Percentiles rank a stretch among this genome's conserved stretches.
Evolutionary conservation across 2,888 invertebrate genomes (phyloP).

Genomic region (Hypsopygia costalis): DNA sequence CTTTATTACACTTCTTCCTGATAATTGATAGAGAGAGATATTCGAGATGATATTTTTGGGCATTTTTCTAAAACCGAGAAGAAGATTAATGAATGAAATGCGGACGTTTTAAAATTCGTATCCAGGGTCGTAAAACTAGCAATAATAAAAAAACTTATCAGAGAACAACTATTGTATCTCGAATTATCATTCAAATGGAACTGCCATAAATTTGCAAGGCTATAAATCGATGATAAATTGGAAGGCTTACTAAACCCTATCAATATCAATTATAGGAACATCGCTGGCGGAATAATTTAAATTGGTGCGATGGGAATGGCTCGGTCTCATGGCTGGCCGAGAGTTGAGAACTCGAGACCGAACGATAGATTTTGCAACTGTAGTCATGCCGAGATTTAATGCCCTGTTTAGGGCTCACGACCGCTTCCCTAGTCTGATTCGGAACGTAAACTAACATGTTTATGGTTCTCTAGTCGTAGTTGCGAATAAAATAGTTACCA

Average conservation of each 20-base stretch:
- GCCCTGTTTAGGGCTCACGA: constrained; percentile 29
- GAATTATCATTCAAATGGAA: not conserved
- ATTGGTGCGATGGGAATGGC: constrained; percentile 55
- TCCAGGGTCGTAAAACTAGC: too few species aligned
- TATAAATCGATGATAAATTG: not conserved
- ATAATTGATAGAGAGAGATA: too few species aligned
- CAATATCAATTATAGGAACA: constrained; percentile 1
- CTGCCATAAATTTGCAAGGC: not conserved
- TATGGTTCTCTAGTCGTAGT: too few species aligned
- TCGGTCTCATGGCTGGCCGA: constrained; percentile 10
- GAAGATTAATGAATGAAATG: too few species aligned
- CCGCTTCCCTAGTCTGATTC: not conserved
- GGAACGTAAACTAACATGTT: not conserved
- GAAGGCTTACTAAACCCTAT: not conserved
- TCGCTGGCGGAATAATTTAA: constrained; percentile 24
- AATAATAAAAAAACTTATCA: too few species aligned
- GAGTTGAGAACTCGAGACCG: not conserved
- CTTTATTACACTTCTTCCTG: too few species aligned
- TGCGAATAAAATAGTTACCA: too few species aligned
- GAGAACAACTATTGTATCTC: not conserved
- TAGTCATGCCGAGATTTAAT: constrained; percentile 63
- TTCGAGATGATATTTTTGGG: too few species aligned
- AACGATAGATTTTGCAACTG: constrained; percentile 34
- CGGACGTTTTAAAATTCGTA: too few species aligned
- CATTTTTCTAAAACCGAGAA: too few species aligned